Evolutionary conservation across 2,797 vertebrate species (phyloP).

Genomic region (Neoniphon sammara): DNA sequence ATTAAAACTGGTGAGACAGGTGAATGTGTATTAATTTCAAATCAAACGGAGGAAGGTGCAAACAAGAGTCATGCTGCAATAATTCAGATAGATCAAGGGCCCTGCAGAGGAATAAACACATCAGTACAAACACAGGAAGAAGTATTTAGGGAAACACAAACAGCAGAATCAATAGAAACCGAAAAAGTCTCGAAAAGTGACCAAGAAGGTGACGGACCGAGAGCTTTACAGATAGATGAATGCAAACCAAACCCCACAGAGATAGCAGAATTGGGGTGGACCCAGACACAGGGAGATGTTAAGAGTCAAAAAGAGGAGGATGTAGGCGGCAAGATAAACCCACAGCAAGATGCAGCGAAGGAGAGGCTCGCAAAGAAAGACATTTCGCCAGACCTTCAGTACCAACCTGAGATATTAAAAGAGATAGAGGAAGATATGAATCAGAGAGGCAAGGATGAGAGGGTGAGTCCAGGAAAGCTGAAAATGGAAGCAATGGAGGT

Average conservation of each 20-base stretch:
- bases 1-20: slow-evolving; percentile 23
- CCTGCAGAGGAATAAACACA: slow-evolving; percentile 28
- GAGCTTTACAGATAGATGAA: slow-evolving; percentile 36
- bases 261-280: slow-evolving; percentile 37
- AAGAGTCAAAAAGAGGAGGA: slow-evolving; percentile 43
- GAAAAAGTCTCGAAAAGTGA: slow-evolving; percentile 21
- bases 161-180: slow-evolving; percentile 23
- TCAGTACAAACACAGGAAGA: slow-evolving; percentile 10
- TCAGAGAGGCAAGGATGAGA: slow-evolving; percentile 61
- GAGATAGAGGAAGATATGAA: slow-evolving; percentile 54
- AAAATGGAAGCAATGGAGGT: slow-evolving; percentile 62
- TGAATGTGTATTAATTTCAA: slow-evolving; percentile 17
- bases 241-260: slow-evolving; percentile 8
- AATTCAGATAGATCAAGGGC: slow-evolving; percentile 12
- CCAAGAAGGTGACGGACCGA: slow-evolving; percentile 7
- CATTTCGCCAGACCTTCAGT: slow-evolving; percentile 45
- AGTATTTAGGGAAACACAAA: background rate
- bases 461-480: slow-evolving; percentile 51
- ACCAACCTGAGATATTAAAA: slow-evolving; percentile 53
- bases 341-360: slow-evolving; percentile 22
- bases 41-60: slow-evolving; percentile 28
- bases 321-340: slow-evolving; percentile 16
- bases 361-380: slow-evolving; percentile 35
- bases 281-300: slow-evolving; percentile 14
- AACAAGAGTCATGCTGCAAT: slow-evolving; percentile 17